Conservation (phyloP, 35 echinoderm and acorn worm genomes). For the Eucidaris tribuloides region DNA sequence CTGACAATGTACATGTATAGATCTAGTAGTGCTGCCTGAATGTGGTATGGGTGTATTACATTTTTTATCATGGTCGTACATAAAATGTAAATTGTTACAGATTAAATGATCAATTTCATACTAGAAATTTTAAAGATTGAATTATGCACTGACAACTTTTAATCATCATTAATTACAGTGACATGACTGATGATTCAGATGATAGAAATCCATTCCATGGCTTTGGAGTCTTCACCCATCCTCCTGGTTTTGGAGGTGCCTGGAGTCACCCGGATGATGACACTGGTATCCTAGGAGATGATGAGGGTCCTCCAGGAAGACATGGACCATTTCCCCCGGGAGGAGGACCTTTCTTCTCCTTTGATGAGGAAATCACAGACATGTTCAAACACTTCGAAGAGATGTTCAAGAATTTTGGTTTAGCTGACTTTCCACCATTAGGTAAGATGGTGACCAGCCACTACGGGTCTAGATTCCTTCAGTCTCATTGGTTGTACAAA, state of each 20-base stretch:
- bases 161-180: too few species aligned
- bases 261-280: not conserved
- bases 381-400: slow-evolving; percentile 51
- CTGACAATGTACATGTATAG: too few species aligned
- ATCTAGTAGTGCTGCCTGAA: too few species aligned
- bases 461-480: too few species aligned
- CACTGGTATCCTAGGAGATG: not conserved
- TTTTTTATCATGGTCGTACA: too few species aligned
- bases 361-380: slow-evolving; percentile 14
- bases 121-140: too few species aligned
- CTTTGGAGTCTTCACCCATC: not conserved
- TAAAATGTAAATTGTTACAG: too few species aligned
- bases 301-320: slow-evolving; percentile 1
- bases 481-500: too few species aligned
- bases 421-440: slow-evolving; percentile 9
- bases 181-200: not conserved
- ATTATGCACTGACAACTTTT: too few species aligned
- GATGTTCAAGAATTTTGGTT: slow-evolving; percentile 53
- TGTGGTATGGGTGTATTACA: too few species aligned
- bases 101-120: too few species aligned
- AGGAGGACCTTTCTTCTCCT: not conserved
- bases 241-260: not conserved
- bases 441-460: too few species aligned
- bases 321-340: not conserved
- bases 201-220: not conserved